Conservation (phyloP, 2,888 invertebrate genomes). For the Pediacus dermestoides region DNA sequence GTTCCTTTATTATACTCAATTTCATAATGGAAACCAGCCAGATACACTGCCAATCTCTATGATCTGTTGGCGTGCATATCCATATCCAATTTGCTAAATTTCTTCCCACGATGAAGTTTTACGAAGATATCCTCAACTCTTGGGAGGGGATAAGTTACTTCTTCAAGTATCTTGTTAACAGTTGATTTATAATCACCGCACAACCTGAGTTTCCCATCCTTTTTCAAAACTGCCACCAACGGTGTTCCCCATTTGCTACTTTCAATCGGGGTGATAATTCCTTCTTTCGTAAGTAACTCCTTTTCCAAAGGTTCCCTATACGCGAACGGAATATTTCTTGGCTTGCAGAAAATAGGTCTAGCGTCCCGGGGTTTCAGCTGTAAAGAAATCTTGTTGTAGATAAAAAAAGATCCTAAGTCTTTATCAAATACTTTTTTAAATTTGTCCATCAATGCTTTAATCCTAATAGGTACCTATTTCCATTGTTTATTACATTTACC, state of each 20-base stretch:
- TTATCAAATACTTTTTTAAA: slow-evolving; percentile 7
- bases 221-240: slow-evolving; percentile 23
- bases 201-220: slow-evolving; percentile 23
- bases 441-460: neutral
- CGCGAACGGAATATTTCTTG: slow-evolving; percentile 32
- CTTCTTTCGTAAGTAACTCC: slow-evolving; percentile 23
- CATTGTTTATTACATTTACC: no score
- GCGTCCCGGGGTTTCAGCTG: neutral
- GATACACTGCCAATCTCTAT: slow-evolving; percentile 32
- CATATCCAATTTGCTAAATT: no score
- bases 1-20: slow-evolving; percentile 15
- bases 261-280: slow-evolving; percentile 27
- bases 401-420: slow-evolving; percentile 2
- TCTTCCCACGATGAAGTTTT: slow-evolving; percentile 22
- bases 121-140: slow-evolving; percentile 28
- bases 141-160: slow-evolving; percentile 30
- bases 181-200: slow-evolving; percentile 28
- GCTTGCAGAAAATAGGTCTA: slow-evolving; percentile 22
- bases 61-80: slow-evolving; percentile 36
- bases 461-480: no score
- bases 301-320: slow-evolving; percentile 25
- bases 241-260: slow-evolving; percentile 24
- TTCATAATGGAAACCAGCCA: slow-evolving; percentile 14
- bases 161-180: slow-evolving; percentile 23
- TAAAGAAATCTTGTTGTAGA: neutral